These are phyloP conservation scores for Apeira syringaria DNA, from an alignment of 2,888 invertebrate species.

Conservation along the genomic window DNA sequence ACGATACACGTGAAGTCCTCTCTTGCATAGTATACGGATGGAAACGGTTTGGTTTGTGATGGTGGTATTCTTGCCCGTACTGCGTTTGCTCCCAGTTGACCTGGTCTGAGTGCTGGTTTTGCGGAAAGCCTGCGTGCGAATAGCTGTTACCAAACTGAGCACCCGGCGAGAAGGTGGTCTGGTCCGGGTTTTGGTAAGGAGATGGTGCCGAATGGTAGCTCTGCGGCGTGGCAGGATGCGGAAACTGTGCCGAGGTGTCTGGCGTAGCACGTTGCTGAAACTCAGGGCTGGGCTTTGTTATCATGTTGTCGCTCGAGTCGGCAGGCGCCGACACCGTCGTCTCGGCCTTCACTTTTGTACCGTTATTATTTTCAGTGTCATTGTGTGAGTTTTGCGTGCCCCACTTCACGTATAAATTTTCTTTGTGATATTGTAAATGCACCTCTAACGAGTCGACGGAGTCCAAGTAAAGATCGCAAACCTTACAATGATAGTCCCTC, in stretches of 20 bases:
- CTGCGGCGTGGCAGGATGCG: slow-evolving; percentile 86
- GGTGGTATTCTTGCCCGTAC: slow-evolving; percentile 74
- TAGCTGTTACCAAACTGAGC: slow-evolving; percentile 77
- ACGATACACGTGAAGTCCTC: slow-evolving; percentile 77
- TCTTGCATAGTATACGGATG: slow-evolving; percentile 83
- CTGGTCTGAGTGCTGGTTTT: slow-evolving; percentile 77
- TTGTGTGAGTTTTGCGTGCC: slow-evolving; percentile 82
- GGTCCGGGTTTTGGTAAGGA: slow-evolving; percentile 85
- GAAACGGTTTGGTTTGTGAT: slow-evolving; percentile 71
- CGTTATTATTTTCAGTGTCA: slow-evolving; percentile 87
- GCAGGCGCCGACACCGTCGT: slow-evolving; percentile 87
- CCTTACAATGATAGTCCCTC: slow-evolving; percentile 88
- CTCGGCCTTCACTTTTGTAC: slow-evolving; percentile 83
- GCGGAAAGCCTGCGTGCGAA: slow-evolving; percentile 76
- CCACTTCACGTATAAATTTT: slow-evolving; percentile 90
- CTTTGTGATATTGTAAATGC: slow-evolving; percentile 91
- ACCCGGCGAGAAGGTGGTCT: slow-evolving; percentile 83
- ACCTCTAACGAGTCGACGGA: slow-evolving; percentile 90
- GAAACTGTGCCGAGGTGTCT: slow-evolving; percentile 82
- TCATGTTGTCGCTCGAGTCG: slow-evolving; percentile 89
- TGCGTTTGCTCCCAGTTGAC: slow-evolving; percentile 77
- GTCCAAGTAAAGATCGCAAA: slow-evolving; percentile 90
- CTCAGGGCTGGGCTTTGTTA: slow-evolving; percentile 85
- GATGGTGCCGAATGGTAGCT: slow-evolving; percentile 87
- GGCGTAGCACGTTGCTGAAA: slow-evolving; percentile 83